These are phyloP conservation scores for Mormyrops attenuatus DNA, from an alignment of 2,797 vertebrate species.

Conservation along the genomic window DNA sequence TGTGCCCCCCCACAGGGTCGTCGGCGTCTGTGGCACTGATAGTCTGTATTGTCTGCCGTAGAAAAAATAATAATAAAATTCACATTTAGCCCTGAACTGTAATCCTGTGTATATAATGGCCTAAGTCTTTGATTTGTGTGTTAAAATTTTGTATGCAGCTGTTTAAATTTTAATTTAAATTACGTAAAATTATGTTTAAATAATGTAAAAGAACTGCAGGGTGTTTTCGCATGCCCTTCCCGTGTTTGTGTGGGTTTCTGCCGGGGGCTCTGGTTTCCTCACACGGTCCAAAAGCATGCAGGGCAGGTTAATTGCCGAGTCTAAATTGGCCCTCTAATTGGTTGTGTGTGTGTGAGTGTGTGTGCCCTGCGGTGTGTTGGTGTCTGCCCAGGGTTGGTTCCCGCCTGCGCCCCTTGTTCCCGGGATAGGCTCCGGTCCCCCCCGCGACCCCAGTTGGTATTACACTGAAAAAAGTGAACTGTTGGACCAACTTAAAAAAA, in stretches of 20 bases:
- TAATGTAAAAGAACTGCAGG: background rate
- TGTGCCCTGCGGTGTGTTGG: too few species aligned
- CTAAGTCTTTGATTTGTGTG: background rate
- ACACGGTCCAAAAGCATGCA: background rate
- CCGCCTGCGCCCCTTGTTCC: too few species aligned
- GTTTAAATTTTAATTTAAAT: background rate
- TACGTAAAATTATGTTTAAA: background rate
- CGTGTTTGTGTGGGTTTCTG: background rate
- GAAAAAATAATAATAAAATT: conserved; percentile 30
- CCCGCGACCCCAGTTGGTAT: background rate
- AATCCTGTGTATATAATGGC: background rate
- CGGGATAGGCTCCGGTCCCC: too few species aligned
- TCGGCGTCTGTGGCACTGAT: conserved; percentile 83
- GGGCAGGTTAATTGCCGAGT: background rate
- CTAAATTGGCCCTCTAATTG: background rate
- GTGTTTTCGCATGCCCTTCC: background rate
- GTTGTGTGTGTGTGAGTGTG: too few species aligned
- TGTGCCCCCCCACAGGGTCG: conserved; percentile 75
- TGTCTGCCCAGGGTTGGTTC: too few species aligned
- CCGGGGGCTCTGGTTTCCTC: too few species aligned
- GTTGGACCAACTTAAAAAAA: too few species aligned
- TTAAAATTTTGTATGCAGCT: background rate
- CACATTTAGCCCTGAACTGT: background rate
- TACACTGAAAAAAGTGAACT: too few species aligned
- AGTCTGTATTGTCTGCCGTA: conserved; percentile 78